Evolutionary conservation across 2,888 invertebrate genomes (phyloP).

Genomic region (Temnothorax ravouxi): DNA sequence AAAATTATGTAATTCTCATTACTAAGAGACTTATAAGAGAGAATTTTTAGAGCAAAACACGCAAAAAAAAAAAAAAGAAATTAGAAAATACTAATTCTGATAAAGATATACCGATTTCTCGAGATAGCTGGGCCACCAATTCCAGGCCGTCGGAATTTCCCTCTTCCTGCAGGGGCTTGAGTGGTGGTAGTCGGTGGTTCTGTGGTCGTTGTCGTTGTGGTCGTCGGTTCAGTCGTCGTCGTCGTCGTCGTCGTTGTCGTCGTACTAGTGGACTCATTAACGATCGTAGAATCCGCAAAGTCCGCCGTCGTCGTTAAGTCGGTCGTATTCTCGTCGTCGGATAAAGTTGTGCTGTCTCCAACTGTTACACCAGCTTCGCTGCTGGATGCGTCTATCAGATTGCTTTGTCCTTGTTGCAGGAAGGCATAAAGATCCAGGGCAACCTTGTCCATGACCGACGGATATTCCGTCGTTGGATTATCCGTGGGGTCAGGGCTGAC

Average conservation of each 20-base stretch:
- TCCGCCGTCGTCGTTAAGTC: slow-evolving; percentile 82
- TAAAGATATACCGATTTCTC: slow-evolving; percentile 77
- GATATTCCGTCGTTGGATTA: slow-evolving; percentile 89
- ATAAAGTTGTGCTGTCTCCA: slow-evolving; percentile 86
- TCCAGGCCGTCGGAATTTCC: slow-evolving; percentile 80
- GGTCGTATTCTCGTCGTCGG: slow-evolving; percentile 84
- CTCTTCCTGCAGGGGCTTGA: slow-evolving; percentile 80
- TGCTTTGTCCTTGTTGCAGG: slow-evolving; percentile 89
- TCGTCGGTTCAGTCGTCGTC: slow-evolving; percentile 86
- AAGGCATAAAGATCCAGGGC: slow-evolving; percentile 94
- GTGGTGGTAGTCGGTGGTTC: slow-evolving; percentile 88
- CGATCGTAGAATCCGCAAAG: slow-evolving; percentile 87
- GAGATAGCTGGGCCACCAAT: slow-evolving; percentile 66
- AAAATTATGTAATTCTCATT: background rate
- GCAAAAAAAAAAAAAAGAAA: background rate
- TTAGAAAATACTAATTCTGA: background rate
- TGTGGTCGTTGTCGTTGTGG: slow-evolving; percentile 86
- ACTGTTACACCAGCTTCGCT: slow-evolving; percentile 88
- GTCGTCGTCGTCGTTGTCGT: slow-evolving; percentile 87
- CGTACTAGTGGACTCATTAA: slow-evolving; percentile 87
- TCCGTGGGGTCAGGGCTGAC: slow-evolving; percentile 81
- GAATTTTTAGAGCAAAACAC: background rate
- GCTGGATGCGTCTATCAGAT: slow-evolving; percentile 81
- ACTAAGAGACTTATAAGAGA: background rate
- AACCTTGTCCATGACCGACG: slow-evolving; percentile 93